A percentile compares a stretch with the other conserved stretches of the same genome.
phyloP scores from a whole-genome alignment of 1,140 invertebrate species.

The Amyelois transitella region DNA sequence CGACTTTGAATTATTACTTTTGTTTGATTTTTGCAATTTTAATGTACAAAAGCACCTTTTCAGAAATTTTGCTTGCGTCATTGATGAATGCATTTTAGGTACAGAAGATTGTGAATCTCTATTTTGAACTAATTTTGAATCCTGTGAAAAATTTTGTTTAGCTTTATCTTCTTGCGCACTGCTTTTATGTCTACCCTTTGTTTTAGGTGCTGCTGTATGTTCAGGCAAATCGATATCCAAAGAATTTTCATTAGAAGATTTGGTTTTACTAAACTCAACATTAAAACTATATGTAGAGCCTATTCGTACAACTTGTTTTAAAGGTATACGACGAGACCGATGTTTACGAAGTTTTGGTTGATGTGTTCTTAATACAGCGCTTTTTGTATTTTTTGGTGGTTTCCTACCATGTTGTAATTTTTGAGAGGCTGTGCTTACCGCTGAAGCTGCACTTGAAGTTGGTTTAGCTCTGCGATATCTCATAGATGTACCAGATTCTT shows the following conservation, averaged over 20 bases:
- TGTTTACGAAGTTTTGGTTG: too few species aligned
- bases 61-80: neutral
- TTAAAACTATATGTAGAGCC: too few species aligned
- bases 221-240: neutral
- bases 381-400: too few species aligned
- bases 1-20: neutral
- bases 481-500: constrained; percentile 9
- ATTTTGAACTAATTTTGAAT: neutral
- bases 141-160: neutral
- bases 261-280: too few species aligned
- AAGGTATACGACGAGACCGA: too few species aligned
- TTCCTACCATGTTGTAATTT: neutral
- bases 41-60: constrained; percentile 1
- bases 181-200: neutral
- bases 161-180: neutral
- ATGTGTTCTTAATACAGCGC: too few species aligned
- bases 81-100: neutral
- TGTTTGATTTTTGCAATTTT: neutral
- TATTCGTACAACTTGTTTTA: too few species aligned
- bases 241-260: neutral
- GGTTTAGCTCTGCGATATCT: neutral
- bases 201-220: neutral
- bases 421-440: neutral
- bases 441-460: neutral
- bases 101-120: neutral